Conservation (phyloP, 2,797 vertebrate genomes). For the Mionectes olivaceus region DNA sequence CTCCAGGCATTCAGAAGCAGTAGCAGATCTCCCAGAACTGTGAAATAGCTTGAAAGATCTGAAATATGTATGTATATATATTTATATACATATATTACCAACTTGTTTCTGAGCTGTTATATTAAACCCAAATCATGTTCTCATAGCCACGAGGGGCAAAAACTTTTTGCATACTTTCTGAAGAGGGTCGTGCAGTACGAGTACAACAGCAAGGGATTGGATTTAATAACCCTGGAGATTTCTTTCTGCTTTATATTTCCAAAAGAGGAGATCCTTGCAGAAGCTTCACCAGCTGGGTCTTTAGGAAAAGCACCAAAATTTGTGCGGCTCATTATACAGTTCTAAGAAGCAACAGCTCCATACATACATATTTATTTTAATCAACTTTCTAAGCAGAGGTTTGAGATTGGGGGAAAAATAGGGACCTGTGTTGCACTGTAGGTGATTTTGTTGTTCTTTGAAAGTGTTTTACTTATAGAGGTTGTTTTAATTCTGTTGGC, state of each 20-base stretch:
- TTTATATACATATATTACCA: not conserved
- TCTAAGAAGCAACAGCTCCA: not conserved
- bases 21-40: not conserved
- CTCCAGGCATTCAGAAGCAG: not conserved
- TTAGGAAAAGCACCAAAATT: constrained; percentile 6
- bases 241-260: not conserved
- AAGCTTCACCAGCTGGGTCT: not conserved
- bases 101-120: not conserved
- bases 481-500: not conserved
- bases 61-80: not conserved
- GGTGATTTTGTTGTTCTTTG: not conserved
- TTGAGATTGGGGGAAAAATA: not conserved
- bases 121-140: not conserved
- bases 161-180: constrained; percentile 16
- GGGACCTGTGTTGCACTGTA: not conserved
- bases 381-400: not conserved
- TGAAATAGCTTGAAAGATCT: not conserved
- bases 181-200: accelerated
- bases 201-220: not conserved
- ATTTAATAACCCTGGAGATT: constrained; percentile 7
- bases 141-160: not conserved
- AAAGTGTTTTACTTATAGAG: not conserved
- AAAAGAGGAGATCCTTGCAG: not conserved
- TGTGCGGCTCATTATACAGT: not conserved
- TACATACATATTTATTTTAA: not conserved